Evolutionary conservation across 1,140 invertebrate genomes (phyloP).

Genomic region (Hyposmocoma kahamanoa): DNA sequence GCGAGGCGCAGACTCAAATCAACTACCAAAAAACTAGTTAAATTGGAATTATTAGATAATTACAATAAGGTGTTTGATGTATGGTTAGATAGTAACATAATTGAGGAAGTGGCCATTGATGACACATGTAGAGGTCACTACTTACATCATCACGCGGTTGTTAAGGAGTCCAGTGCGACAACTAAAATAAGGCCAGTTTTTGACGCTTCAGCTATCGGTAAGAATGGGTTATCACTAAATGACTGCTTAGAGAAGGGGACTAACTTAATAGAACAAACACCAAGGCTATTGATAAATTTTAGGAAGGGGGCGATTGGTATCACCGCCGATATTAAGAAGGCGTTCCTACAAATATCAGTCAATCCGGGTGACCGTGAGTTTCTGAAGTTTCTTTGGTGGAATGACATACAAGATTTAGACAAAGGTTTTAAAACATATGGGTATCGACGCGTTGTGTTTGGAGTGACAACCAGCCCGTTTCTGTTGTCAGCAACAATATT

Average conservation of each 20-base stretch:
- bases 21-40: not conserved
- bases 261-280: conserved; percentile 55
- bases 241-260: conserved; percentile 11
- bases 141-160: conserved; percentile 21
- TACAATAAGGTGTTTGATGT: conserved; percentile 10
- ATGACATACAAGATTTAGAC: not conserved
- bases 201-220: conserved; percentile 21
- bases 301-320: conserved; percentile 35
- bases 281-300: conserved; percentile 44
- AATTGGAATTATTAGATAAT: not conserved
- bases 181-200: conserved; percentile 26
- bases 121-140: conserved; percentile 13
- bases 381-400: conserved; percentile 46
- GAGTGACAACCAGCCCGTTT: conserved; percentile 31
- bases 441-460: conserved; percentile 40
- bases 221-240: conserved; percentile 24
- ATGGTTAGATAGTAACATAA: conserved; percentile 7
- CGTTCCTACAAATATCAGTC: conserved; percentile 54
- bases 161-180: conserved; percentile 21
- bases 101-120: conserved; percentile 5
- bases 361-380: conserved; percentile 30
- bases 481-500: conserved; percentile 34
- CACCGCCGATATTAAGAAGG: conserved; percentile 54
- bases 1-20: not conserved
- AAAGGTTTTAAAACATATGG: conserved; percentile 20